Evolutionary conservation across 2,888 invertebrate genomes (phyloP).

Genomic region (Diplolepis rosae): DNA sequence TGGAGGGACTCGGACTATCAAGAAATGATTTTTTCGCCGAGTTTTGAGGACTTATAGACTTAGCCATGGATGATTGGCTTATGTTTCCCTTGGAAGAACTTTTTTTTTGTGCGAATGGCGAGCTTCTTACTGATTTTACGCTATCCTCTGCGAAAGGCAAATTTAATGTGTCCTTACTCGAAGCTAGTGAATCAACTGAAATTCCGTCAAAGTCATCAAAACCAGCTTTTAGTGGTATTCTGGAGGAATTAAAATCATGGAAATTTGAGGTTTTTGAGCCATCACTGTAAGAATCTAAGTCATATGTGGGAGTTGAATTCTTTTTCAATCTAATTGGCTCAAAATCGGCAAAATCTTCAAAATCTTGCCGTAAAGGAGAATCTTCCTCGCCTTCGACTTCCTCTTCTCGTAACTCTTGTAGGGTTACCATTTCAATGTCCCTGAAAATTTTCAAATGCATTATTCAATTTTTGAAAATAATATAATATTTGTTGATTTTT

Average conservation of each 20-base stretch:
- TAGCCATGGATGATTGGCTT: constrained; percentile 61
- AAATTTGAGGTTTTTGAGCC: constrained; percentile 55
- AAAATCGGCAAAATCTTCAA: constrained; percentile 66
- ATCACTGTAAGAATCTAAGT: constrained; percentile 55
- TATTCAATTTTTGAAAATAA: background rate
- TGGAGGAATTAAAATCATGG: constrained; percentile 65
- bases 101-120: constrained; percentile 64
- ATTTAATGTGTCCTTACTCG: constrained; percentile 67
- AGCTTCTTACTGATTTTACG: constrained; percentile 64
- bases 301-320: constrained; percentile 61
- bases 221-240: constrained; percentile 66
- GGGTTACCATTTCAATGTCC: constrained; percentile 61
- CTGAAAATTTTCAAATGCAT: constrained; percentile 47
- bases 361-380: constrained; percentile 66
- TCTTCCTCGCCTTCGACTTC: constrained; percentile 57
- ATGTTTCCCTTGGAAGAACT: constrained; percentile 58
- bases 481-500: no score
- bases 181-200: constrained; percentile 64
- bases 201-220: constrained; percentile 71
- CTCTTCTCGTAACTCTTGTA: constrained; percentile 65
- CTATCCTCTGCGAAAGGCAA: constrained; percentile 69
- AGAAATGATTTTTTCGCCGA: constrained; percentile 48
- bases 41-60: constrained; percentile 63
- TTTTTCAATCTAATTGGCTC: constrained; percentile 63
- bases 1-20: constrained; percentile 53